phyloP scores from a whole-genome alignment of 2,797 vertebrate genomes.

The Tinamus major region DNA sequence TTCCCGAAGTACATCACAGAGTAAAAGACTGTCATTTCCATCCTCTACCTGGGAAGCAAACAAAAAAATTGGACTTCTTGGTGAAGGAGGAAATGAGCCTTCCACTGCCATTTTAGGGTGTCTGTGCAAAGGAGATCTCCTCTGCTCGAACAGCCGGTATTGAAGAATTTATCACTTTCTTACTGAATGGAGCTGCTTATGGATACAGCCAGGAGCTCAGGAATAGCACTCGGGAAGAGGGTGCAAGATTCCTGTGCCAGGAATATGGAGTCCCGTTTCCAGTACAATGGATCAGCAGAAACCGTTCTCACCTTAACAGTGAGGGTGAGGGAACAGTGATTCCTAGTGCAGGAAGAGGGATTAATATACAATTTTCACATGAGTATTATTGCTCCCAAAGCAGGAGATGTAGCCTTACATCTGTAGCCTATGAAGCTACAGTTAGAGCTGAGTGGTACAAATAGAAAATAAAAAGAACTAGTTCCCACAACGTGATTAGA shows the following conservation, averaged over 20 bases:
- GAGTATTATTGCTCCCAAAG: neutral
- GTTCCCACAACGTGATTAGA: constrained; percentile 16
- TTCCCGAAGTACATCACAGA: neutral
- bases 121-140: neutral
- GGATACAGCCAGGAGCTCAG: neutral
- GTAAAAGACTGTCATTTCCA: neutral
- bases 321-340: neutral
- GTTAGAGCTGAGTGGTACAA: neutral
- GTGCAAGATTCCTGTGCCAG: neutral
- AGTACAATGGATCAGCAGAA: neutral
- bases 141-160: neutral
- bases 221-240: neutral
- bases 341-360: neutral
- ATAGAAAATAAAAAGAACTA: neutral
- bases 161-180: neutral
- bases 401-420: neutral
- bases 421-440: neutral
- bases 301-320: neutral
- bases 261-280: neutral
- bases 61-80: neutral
- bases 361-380: neutral
- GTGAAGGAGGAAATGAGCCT: neutral
- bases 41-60: neutral
- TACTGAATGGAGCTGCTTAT: neutral
- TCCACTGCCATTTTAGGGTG: neutral